These are phyloP conservation scores for Aegithalos caudatus DNA, from an alignment of 2,113 vertebrate genomes.

Conservation along the genomic window DNA sequence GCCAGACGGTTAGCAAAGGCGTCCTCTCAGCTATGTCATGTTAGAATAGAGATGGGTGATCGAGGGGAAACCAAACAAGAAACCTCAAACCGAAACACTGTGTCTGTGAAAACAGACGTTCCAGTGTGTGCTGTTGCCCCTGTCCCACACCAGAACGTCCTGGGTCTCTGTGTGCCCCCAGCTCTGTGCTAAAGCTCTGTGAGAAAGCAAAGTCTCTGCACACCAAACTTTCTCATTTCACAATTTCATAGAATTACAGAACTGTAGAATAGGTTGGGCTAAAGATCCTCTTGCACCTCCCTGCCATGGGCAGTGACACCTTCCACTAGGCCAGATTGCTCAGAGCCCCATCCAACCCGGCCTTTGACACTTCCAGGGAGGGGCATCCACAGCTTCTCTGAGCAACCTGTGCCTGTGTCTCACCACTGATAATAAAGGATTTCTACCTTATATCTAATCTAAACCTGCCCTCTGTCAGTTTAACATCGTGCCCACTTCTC, in stretches of 20 bases:
- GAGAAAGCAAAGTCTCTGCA: background rate
- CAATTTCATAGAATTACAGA: background rate
- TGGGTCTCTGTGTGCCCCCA: background rate
- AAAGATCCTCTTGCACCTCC: background rate
- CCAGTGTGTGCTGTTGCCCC: background rate
- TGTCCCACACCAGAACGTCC: background rate
- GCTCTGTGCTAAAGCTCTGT: background rate
- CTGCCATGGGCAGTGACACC: background rate
- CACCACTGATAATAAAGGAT: background rate
- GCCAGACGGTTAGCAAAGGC: accelerated
- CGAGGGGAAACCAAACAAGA: accelerated
- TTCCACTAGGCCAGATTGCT: background rate
- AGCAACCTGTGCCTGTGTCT: background rate
- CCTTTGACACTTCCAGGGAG: background rate
- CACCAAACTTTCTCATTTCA: background rate
- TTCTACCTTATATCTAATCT: background rate
- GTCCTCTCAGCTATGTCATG: background rate
- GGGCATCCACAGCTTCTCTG: background rate
- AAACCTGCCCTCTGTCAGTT: background rate
- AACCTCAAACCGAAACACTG: background rate
- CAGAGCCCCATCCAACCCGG: background rate
- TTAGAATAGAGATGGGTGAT: background rate
- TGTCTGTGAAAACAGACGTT: background rate
- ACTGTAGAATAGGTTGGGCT: accelerated
- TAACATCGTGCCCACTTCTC: background rate